Evolutionary conservation across 1,140 invertebrate genomes (phyloP), one percentile per base, ranked within the genome.

Genomic region (Leptinotarsa texana): DNA sequence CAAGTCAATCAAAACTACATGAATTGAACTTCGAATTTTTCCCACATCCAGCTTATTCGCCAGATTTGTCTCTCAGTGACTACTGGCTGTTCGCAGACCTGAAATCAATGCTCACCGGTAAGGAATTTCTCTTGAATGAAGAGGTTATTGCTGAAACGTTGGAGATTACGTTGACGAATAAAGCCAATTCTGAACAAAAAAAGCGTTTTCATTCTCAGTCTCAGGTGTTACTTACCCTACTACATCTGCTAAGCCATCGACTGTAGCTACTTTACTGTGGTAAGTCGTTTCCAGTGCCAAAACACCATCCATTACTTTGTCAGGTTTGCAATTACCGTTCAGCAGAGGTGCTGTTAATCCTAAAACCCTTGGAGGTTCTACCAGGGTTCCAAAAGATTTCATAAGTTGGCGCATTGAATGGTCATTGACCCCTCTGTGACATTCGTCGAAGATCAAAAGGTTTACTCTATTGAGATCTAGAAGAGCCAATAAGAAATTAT

Each of bases 381-480:
- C 11, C 27, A 84, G 83, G 62, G 79, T 67, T 75, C 89, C 84
- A 80, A 94, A 92, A 5, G 85, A 81, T 71, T 89, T 87, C 91
- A 95, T 93, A 3, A 95, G 87, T 74, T 88, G 82, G 51, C 90
- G 84, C 91, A 93, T 96, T 0, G 94, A 91, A 85, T 96, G 93
- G 73, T 91, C 87, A n/a, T 89, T 89, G 0, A 92, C 91, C 13
- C 92, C 95, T 81, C 92, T 90, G 84, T 98, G 96, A 83, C 96
- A 98, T 83, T 98, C 96, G 84, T 99, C 96, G 80, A 98, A 92
- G 51, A 99, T 91, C 0, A 98, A 81, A 18, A 98, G 86, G 86
- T 93, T 95, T n/a, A 97, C 87, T 75, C 83, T 79, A 22, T 82
- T 78, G 48, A 90, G 83, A 78, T 79, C 83, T 80, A 63, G 63